Conservation (phyloP, 2,888 invertebrate species). For the Podotricha telesiphe region DNA sequence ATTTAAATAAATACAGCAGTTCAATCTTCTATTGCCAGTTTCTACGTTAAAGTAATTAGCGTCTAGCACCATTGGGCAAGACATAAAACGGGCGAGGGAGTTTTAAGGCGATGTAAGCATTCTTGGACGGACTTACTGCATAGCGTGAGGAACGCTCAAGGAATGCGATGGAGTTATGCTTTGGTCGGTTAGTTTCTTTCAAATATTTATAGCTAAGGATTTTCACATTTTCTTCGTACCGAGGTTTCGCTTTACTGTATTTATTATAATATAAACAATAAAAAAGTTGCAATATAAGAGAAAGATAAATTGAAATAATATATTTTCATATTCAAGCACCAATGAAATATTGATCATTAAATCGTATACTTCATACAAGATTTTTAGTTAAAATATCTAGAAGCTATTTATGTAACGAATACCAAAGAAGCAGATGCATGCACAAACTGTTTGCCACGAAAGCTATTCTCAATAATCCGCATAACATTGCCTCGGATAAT, state of each 20-base stretch:
- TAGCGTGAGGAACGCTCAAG: slow-evolving; percentile 37
- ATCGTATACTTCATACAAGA: no score
- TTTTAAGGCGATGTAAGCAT: slow-evolving; percentile 46
- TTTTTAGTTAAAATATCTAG: no score
- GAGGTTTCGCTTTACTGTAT: background rate
- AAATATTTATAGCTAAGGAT: slow-evolving; percentile 15
- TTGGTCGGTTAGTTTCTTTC: slow-evolving; percentile 35
- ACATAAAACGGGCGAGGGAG: slow-evolving; percentile 39
- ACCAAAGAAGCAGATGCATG: slow-evolving; percentile 31
- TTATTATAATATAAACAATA: no score
- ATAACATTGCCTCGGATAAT: slow-evolving; percentile 65
- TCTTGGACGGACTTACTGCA: slow-evolving; percentile 45
- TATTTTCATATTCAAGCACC: no score
- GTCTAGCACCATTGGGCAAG: slow-evolving; percentile 54
- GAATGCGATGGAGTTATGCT: slow-evolving; percentile 32
- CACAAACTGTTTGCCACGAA: slow-evolving; percentile 51
- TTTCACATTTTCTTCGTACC: slow-evolving; percentile 1
- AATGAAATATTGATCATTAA: no score
- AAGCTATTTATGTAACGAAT: slow-evolving; percentile 1
- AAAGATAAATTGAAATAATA: no score
- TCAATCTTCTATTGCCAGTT: slow-evolving; percentile 55
- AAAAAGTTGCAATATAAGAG: no score
- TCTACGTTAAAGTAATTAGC: slow-evolving; percentile 77
- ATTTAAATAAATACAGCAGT: slow-evolving; percentile 35
- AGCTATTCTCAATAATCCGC: slow-evolving; percentile 68